Conservation (phyloP, 92 coral and sea anemone species). For the Porites cylindrica region DNA sequence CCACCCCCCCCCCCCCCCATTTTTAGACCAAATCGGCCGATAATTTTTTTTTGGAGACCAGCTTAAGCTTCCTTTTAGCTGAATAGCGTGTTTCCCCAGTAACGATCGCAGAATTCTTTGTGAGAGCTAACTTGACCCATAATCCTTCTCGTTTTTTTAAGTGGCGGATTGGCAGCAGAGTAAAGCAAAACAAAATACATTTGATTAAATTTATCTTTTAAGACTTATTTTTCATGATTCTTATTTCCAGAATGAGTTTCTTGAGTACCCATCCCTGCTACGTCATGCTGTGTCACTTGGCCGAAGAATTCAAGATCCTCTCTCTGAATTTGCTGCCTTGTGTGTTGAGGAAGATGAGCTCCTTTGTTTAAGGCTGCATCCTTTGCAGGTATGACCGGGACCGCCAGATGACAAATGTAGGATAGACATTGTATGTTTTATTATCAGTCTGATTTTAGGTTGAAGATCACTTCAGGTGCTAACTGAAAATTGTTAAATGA, state of each 20-base stretch:
- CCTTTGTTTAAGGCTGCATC: conserved; percentile 88
- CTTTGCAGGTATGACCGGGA: conserved; percentile 78
- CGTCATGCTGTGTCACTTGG: conserved; percentile 98
- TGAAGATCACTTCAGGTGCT: background rate
- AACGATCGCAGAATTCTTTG: too few relatives aligned
- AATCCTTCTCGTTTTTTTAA: too few relatives aligned
- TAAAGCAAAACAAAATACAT: too few relatives aligned
- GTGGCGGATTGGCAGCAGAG: too few relatives aligned
- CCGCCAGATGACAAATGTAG: background rate
- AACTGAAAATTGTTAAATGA: too few relatives aligned
- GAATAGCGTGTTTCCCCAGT: too few relatives aligned
- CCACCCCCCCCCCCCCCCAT: too few relatives aligned
- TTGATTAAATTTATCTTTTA: background rate
- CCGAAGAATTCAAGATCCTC: conserved; percentile 94
- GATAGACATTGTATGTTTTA: background rate
- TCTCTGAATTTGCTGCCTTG: conserved; percentile 90
- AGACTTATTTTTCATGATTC: background rate
- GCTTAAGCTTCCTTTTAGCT: too few relatives aligned
- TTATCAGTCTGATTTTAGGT: background rate
- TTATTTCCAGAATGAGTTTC: conserved; percentile 82
- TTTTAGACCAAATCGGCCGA: too few relatives aligned
- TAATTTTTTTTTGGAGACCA: too few relatives aligned
- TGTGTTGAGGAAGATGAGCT: conserved; percentile 97
- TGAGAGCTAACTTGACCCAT: too few relatives aligned
- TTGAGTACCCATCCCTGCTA: conserved; percentile 94